These are phyloP conservation scores for Gymnocheta viridis DNA, from an alignment of 2,888 invertebrate genomes.

Conservation along the genomic window DNA sequence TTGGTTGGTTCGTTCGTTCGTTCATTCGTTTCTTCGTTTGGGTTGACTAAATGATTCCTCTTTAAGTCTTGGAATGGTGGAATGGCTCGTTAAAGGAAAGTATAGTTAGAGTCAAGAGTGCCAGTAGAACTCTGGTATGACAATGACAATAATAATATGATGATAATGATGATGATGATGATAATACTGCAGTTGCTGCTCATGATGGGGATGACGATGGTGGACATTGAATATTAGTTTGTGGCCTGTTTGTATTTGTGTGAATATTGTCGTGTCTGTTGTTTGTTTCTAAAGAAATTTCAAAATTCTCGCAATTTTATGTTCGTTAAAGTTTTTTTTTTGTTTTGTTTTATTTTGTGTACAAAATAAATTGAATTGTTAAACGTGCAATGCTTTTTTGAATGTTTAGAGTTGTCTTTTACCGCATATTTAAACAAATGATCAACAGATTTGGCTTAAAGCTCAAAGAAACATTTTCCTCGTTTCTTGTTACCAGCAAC, in stretches of 20 bases:
- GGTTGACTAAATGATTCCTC: constrained; percentile 53
- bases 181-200: not conserved
- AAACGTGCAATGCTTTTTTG: constrained; percentile 77
- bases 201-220: constrained; percentile 42
- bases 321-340: constrained; percentile 78
- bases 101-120: constrained; percentile 41
- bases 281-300: constrained; percentile 82
- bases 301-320: constrained; percentile 82
- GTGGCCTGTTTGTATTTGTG: constrained; percentile 24
- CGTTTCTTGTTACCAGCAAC: constrained; percentile 64
- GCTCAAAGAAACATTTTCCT: constrained; percentile 63
- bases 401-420: constrained; percentile 70
- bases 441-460: constrained; percentile 77
- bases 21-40: constrained; percentile 70
- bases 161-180: constrained; percentile 16
- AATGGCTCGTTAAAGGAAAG: constrained; percentile 45
- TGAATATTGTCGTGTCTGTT: constrained; percentile 80
- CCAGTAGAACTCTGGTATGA: constrained; percentile 48
- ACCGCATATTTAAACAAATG: constrained; percentile 81
- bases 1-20: not conserved
- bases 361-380: constrained; percentile 81
- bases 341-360: constrained; percentile 54
- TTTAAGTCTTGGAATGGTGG: constrained; percentile 31
- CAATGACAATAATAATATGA: constrained; percentile 46
- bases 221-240: constrained; percentile 52